phyloP scores from a whole-genome alignment of 2,888 invertebrate species.

The Cheilosia soror region DNA sequence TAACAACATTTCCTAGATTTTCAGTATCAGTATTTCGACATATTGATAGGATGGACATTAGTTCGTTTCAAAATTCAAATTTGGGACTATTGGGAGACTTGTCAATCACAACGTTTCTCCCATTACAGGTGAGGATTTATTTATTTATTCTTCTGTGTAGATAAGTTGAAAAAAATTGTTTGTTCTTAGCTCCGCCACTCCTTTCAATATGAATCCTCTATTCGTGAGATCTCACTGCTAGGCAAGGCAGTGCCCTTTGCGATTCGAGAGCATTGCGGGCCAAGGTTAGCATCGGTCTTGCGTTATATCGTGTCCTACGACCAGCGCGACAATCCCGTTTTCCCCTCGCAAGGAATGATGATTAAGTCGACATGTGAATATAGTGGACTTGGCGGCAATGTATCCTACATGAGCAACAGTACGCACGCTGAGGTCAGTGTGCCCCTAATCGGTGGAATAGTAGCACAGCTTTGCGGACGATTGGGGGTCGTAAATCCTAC shows the following conservation, averaged over 20 bases:
- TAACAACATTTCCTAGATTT: constrained; percentile 84
- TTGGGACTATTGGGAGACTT: constrained; percentile 91
- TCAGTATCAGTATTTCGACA: constrained; percentile 90
- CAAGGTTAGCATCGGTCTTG: constrained; percentile 94
- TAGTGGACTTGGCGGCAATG: constrained; percentile 94
- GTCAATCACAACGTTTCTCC: constrained; percentile 86
- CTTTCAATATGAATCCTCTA: constrained; percentile 94
- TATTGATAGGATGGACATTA: constrained; percentile 82
- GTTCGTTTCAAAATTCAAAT: constrained; percentile 90
- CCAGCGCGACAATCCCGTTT: constrained; percentile 90
- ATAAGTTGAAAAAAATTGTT: constrained; percentile 43
- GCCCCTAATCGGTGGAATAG: constrained; percentile 85
- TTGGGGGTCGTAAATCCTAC: constrained; percentile 81
- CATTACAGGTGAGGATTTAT: constrained; percentile 83
- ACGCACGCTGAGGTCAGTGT: constrained; percentile 89
- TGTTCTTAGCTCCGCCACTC: constrained; percentile 89
- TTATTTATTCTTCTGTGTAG: background rate
- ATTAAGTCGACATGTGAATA: constrained; percentile 92
- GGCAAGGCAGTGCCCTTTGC: constrained; percentile 91
- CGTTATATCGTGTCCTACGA: constrained; percentile 92
- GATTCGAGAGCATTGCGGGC: constrained; percentile 93
- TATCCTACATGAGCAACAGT: constrained; percentile 95
- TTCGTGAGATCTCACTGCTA: constrained; percentile 91
- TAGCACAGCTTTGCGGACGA: constrained; percentile 82
- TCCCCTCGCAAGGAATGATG: constrained; percentile 90